phyloP scores from a whole-genome alignment of 1,140 invertebrate species.

The Zaprionus nigranus region DNA sequence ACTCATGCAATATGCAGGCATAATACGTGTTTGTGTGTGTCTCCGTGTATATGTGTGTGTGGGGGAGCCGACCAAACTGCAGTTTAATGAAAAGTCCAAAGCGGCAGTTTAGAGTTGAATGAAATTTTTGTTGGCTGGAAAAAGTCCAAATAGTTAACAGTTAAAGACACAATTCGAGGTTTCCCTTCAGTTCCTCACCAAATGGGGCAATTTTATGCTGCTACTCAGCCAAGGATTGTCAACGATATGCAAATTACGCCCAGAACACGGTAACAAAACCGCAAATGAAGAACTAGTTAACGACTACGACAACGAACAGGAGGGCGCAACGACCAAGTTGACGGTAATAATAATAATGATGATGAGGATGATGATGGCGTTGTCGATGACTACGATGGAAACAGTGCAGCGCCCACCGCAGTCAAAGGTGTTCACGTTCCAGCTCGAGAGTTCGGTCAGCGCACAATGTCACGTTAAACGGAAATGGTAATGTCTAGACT shows the following conservation, averaged over 20 bases:
- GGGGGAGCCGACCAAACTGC: background rate
- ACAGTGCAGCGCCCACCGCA: background rate
- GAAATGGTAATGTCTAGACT: slow-evolving; percentile 82
- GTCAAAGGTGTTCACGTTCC: background rate
- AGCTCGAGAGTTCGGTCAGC: background rate
- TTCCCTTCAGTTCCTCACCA: background rate
- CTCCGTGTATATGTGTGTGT: background rate
- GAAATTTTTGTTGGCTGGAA: background rate
- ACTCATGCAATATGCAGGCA: slow-evolving; percentile 12
- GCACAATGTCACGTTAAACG: slow-evolving; percentile 73
- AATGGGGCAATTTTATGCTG: background rate
- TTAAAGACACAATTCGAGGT: slow-evolving; percentile 3
- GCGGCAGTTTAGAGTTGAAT: background rate
- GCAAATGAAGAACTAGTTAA: slow-evolving; percentile 60
- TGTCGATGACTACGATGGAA: slow-evolving; percentile 31
- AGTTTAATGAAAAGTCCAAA: slow-evolving; percentile 14
- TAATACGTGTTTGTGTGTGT: background rate
- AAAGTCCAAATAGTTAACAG: slow-evolving; percentile 12
- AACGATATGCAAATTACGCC: slow-evolving; percentile 63
- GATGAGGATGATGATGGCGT: slow-evolving; percentile 59
- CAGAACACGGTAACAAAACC: slow-evolving; percentile 38
- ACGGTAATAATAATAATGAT: slow-evolving; percentile 18
- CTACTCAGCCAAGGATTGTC: slow-evolving; percentile 17
- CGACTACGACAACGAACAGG: background rate
- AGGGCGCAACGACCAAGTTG: slow-evolving; percentile 46